phyloP scores from a whole-genome alignment of 1,140 invertebrate genomes.

The Leptoteleia sp. region DNA sequence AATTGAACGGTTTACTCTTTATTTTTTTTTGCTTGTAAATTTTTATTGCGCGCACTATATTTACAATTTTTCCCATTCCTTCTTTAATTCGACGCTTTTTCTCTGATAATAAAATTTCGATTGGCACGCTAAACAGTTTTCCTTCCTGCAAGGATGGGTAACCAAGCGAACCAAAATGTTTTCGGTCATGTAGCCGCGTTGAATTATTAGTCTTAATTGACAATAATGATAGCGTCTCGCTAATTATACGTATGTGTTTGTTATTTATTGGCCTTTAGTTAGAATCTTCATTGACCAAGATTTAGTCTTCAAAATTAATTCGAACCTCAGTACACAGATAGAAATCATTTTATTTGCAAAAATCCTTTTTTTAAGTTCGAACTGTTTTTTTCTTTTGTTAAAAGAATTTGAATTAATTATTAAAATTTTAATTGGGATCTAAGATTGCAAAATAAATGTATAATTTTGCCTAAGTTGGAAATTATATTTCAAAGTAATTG shows the following conservation, averaged over 20 bases:
- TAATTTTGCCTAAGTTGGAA: too few relatives aligned
- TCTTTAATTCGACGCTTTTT: slow-evolving; percentile 18
- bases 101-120: slow-evolving; percentile 55
- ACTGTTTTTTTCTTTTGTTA: too few relatives aligned
- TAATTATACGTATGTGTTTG: slow-evolving; percentile 38
- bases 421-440: too few relatives aligned
- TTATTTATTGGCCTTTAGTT: slow-evolving; percentile 45
- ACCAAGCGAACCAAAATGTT: slow-evolving; percentile 61
- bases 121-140: slow-evolving; percentile 43
- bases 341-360: too few relatives aligned
- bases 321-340: too few relatives aligned
- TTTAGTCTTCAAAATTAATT: slow-evolving; percentile 4
- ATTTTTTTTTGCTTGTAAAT: too few relatives aligned
- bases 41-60: too few relatives aligned
- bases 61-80: not conserved
- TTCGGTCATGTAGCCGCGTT: slow-evolving; percentile 54
- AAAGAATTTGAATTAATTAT: too few relatives aligned
- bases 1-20: too few relatives aligned
- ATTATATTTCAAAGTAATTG: slow-evolving; percentile 26
- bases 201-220: slow-evolving; percentile 59
- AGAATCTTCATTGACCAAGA: slow-evolving; percentile 2
- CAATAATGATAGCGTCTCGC: slow-evolving; percentile 50
- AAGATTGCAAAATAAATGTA: too few relatives aligned
- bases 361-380: too few relatives aligned
- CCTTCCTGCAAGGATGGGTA: slow-evolving; percentile 53